phyloP scores from a whole-genome alignment of 2,113 vertebrate genomes.

The Glaucidium brasilianum region DNA sequence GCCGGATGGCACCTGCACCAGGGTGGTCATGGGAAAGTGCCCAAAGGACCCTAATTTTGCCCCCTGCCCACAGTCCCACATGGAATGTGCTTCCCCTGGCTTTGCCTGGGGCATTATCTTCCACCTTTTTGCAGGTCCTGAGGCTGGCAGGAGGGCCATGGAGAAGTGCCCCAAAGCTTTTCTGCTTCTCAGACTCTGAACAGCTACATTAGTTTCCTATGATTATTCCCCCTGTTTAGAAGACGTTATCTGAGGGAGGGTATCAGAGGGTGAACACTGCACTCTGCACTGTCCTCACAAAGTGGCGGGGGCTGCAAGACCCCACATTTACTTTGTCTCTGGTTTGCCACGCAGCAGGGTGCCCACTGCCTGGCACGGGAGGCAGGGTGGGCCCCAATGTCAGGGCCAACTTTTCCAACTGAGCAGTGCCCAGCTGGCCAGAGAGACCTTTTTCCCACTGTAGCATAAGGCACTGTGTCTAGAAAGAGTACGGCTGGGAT shows the following conservation, averaged over 20 bases:
- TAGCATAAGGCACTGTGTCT: conserved; percentile 57
- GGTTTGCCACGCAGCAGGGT: neutral
- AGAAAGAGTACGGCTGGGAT: conserved; percentile 45
- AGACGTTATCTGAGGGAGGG: neutral
- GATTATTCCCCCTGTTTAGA: neutral
- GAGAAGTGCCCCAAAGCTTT: neutral
- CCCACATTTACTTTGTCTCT: neutral
- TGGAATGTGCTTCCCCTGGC: accelerated
- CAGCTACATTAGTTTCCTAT: neutral
- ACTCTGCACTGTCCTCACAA: neutral
- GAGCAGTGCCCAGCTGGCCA: conserved; percentile 63
- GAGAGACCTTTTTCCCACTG: conserved; percentile 47
- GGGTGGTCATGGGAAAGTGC: neutral
- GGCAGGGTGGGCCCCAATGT: neutral
- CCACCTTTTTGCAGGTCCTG: neutral
- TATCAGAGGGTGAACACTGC: neutral
- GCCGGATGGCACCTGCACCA: neutral
- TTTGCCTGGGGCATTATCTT: neutral
- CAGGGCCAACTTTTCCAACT: conserved; percentile 15
- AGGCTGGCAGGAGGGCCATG: neutral
- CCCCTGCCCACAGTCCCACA: neutral
- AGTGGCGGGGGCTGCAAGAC: neutral
- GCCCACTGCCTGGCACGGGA: neutral
- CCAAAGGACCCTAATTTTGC: neutral
- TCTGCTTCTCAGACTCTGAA: neutral